Base-by-base conservation (phyloP, 2,888 invertebrate species). In the Aporophyla lueneburgensis region DNA sequence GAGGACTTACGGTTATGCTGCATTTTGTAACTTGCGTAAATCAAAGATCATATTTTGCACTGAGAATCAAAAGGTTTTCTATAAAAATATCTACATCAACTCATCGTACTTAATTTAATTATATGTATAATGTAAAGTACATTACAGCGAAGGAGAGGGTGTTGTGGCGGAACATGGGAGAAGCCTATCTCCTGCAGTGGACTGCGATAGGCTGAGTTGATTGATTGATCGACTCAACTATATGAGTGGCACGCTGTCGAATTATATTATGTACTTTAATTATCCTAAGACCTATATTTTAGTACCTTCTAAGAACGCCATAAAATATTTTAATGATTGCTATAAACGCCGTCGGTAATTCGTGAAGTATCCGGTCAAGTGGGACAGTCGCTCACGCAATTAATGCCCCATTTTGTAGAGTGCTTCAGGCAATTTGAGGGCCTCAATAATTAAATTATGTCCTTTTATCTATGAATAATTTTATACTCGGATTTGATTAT, bases 351-450 rank as follows among this genome's bases (percentile, higher is more conserved):
- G 69, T 71, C 68, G 66, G 74, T 75, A 58, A 71, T 80, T 81
- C 59, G 67, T 63, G 73, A 81, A 86, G 84, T 84, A 76, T 78
- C 78, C 80, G 80, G 87, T 84, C 80, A 86, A 89, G 82, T 85
- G 78, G 72, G 71, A 76, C 72, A 78, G 74, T 84, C 69, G 76
- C 76, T 84, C 76, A 69, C 78, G 77, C 86, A 88, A 89, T 89
- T 87, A 87, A 87, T 86, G 76, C 71, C 77, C 81, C 86, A 90
- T 88, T 85, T 84, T 81, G 79, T 83, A 72, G 80, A 89, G 89
- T 86, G 85, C 86, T 87, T 74, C 80, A 75, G 83, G 85, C 84
- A 85, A 87, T 89, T 88, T 77, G 66, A 66, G 83, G 79, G 67
- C 69, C 63, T 85, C 75, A 80, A 84, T 84, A 87, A 85, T 86